Evolutionary conservation across 2,797 vertebrate genomes (phyloP), one percentile per base, ranked within the genome.

Genomic region (Hyperoplus lanceolatus): DNA sequence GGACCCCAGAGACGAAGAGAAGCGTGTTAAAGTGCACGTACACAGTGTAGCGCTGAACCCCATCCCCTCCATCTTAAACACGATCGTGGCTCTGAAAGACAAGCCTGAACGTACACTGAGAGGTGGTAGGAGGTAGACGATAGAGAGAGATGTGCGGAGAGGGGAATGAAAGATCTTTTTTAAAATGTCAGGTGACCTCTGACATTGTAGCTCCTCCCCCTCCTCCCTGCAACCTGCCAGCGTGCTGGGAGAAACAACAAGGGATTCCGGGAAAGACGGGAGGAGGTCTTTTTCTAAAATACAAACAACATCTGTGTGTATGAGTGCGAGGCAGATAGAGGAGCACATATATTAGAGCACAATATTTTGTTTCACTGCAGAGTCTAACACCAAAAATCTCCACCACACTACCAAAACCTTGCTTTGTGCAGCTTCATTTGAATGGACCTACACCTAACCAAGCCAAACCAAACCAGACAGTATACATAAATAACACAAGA

Each of bases 221-320:
- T 75, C 81, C 81, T 85, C 78, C 68, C 45, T 86, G 77, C 79
- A 89, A 85, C 74, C 87, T 84, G 79, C 53, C 5, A 75, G 82
- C 94, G 75, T 85, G 91, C 92, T 93, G 92, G 65, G 86, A 91
- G 87, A 82, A 92, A 91, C 81, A 95, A 94, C 89, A 95, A 86
- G 59, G 82, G 83, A 92, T 92, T 93, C 87, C 90, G 84, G 93
- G 92, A 94, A 94, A 88, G 84, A 80, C 85, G 42, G 79, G 65
- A 82, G 89, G 88, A 86, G 86, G 89, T 54, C 70, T 63, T 82
- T 68, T 77, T 63, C 48, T 42, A 39, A 15, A 81, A 58, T 70
- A 90, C 29, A 87, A 92, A 93, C 89, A 92, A 85, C 92, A 88
- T 91, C 88, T 91, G 91, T 75, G 84, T 84, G 79, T 63, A 9